Conservation (phyloP, 2,797 vertebrate genomes). For the Sebastes vulpes region DNA sequence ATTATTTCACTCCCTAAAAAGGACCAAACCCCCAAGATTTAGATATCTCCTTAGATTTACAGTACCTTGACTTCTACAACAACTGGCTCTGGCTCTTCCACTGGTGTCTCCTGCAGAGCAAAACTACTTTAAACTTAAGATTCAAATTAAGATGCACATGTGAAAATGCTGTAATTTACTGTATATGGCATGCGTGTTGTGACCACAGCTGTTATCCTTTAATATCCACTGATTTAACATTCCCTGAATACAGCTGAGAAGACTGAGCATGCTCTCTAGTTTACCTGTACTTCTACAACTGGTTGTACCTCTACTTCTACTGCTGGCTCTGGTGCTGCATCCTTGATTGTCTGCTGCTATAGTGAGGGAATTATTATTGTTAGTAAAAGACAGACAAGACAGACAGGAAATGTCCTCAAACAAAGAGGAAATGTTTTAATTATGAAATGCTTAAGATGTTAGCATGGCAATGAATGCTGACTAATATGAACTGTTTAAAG, state of each 20-base stretch:
- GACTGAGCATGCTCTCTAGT: neutral
- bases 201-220: neutral
- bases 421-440: slow-evolving; percentile 1
- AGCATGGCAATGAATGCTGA: neutral
- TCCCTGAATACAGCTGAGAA: neutral
- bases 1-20: slow-evolving; percentile 5
- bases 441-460: slow-evolving; percentile 1
- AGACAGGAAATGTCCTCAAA: neutral
- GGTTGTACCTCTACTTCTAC: slow-evolving; percentile 43
- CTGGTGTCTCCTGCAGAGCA: slow-evolving; percentile 62
- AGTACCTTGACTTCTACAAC: slow-evolving; percentile 66
- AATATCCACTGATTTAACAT: neutral
- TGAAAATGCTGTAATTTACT: neutral
- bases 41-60: slow-evolving; percentile 39
- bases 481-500: neutral
- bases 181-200: neutral
- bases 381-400: slow-evolving; percentile 15
- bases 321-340: slow-evolving; percentile 9
- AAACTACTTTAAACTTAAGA: slow-evolving; percentile 23
- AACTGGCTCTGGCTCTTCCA: slow-evolving; percentile 31
- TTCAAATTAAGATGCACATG: neutral
- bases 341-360: slow-evolving; percentile 60
- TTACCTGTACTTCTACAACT: slow-evolving; percentile 60
- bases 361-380: slow-evolving; percentile 34
- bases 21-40: neutral